phyloP scores from a whole-genome alignment of 2,888 invertebrate species.

The Psylliodes chrysocephalus region DNA sequence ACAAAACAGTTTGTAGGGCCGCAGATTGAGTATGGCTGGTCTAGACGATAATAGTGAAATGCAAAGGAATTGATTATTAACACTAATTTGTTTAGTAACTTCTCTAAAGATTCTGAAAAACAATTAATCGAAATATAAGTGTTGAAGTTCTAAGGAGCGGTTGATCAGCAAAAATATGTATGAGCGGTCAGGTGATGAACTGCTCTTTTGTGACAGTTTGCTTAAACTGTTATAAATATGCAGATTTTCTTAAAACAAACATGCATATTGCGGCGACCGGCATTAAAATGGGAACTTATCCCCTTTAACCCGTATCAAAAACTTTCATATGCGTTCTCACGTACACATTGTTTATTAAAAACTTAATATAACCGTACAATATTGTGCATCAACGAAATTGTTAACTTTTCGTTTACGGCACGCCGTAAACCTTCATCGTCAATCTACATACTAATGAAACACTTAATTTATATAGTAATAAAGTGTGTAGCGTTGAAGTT shows the following conservation, averaged over 20 bases:
- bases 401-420: conserved; percentile 11
- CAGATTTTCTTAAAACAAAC: conserved; percentile 3
- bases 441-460: conserved; percentile 14
- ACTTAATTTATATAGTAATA: conserved; percentile 12
- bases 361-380: conserved; percentile 1
- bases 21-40: too few relatives aligned
- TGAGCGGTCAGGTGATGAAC: too few relatives aligned
- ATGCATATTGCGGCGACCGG: background rate
- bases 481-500: background rate
- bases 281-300: conserved; percentile 11
- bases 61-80: too few relatives aligned
- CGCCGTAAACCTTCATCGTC: conserved; percentile 11
- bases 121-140: too few relatives aligned
- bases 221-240: too few relatives aligned
- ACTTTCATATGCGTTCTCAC: background rate
- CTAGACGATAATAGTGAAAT: too few relatives aligned
- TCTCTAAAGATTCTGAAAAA: too few relatives aligned
- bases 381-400: conserved; percentile 9
- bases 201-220: too few relatives aligned
- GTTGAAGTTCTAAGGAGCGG: too few relatives aligned
- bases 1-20: too few relatives aligned
- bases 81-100: too few relatives aligned
- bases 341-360: conserved; percentile 13
- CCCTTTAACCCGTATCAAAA: conserved; percentile 6
- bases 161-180: too few relatives aligned